Conservation (phyloP, 2,113 vertebrate genomes). For the Brachionichthys hirsutus region DNA sequence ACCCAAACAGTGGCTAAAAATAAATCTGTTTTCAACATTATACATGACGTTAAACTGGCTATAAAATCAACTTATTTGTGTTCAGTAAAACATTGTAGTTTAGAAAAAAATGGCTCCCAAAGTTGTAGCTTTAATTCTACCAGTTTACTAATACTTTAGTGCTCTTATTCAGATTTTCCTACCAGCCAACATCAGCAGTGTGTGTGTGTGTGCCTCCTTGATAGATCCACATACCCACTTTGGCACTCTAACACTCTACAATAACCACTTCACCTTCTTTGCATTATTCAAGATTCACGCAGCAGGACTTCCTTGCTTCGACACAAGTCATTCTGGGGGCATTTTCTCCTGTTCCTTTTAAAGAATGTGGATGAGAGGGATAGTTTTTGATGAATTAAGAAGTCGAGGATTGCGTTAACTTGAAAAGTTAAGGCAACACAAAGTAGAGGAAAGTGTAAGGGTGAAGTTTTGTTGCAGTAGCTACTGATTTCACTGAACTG, state of each 20-base stretch:
- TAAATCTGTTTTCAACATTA: no score
- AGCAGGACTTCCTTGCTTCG: neutral
- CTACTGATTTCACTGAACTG: slow-evolving; percentile 34
- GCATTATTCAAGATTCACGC: neutral
- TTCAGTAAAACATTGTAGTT: no score
- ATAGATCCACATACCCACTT: no score
- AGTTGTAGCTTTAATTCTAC: no score
- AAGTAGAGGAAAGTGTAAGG: neutral
- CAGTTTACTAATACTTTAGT: no score
- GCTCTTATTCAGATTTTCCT: no score
- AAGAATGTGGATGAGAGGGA: neutral
- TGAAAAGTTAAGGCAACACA: neutral
- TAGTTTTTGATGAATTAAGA: neutral
- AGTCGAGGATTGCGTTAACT: neutral
- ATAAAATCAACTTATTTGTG: no score
- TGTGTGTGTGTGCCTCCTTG: no score
- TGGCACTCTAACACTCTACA: neutral
- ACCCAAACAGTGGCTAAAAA: no score
- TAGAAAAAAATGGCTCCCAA: no score
- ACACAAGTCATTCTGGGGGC: neutral
- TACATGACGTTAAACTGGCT: no score
- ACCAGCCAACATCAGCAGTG: no score
- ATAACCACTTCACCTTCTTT: neutral
- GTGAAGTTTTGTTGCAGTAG: slow-evolving; percentile 33
- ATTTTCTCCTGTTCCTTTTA: neutral